phyloP scores from a whole-genome alignment of 2,888 invertebrate genomes.

The Teinopalpus imperialis region DNA sequence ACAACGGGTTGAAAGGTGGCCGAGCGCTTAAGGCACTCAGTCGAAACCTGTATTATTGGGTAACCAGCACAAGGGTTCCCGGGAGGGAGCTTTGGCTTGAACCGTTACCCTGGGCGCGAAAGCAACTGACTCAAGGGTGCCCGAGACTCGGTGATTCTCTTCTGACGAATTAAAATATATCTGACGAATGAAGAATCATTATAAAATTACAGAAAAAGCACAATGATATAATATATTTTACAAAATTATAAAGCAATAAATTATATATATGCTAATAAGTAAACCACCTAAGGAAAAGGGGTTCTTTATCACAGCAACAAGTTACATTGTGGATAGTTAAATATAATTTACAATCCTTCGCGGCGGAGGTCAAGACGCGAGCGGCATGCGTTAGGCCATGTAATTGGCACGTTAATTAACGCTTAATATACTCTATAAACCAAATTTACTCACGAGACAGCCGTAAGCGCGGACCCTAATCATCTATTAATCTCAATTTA shows the following conservation, averaged over 20 bases:
- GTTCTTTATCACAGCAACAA: constrained; percentile 21
- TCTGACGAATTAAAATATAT: no score
- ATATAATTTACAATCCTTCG: constrained; percentile 39
- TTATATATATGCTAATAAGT: constrained; percentile 13
- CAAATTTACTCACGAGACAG: constrained; percentile 69
- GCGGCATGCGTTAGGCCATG: constrained; percentile 33
- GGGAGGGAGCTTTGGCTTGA: no score
- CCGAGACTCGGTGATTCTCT: no score
- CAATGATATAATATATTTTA: constrained; percentile 1
- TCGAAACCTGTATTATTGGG: no score
- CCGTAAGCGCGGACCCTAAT: constrained; percentile 69
- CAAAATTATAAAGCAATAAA: constrained; percentile 7
- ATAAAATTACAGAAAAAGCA: constrained; percentile 2
- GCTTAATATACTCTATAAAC: constrained; percentile 73
- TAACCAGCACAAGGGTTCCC: no score
- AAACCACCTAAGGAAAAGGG: constrained; percentile 27
- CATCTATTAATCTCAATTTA: constrained; percentile 76
- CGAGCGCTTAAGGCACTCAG: no score
- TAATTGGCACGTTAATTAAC: constrained; percentile 34
- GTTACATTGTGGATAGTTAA: constrained; percentile 33
- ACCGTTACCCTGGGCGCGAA: no score
- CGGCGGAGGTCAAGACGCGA: constrained; percentile 40
- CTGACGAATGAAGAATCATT: no score
- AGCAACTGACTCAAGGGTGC: no score
- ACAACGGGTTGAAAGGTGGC: no score